A percentile compares a stretch with the other conserved stretches of the same genome.
These are phyloP conservation scores for Herpetotheres cachinnans DNA, from an alignment of 2,113 vertebrate genomes.

Conservation along the genomic window DNA sequence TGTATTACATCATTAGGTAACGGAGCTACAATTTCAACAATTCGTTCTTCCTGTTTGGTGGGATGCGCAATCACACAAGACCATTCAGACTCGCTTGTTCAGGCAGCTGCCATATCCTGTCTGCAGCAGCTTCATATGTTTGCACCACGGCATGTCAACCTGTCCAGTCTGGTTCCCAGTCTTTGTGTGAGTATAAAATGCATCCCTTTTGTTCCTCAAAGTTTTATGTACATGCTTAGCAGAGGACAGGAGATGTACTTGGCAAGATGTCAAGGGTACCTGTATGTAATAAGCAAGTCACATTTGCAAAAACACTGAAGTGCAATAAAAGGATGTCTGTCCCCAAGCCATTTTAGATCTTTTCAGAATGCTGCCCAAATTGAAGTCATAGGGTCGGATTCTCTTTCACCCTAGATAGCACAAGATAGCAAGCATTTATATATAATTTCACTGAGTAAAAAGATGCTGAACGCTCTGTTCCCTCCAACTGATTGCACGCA, in stretches of 20 bases:
- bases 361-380: background rate
- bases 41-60: constrained; percentile 96
- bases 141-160: constrained; percentile 94
- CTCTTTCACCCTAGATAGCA: background rate
- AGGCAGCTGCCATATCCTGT: constrained; percentile 97
- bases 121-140: constrained; percentile 99
- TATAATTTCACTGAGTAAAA: background rate
- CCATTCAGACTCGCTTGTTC: constrained; percentile 95
- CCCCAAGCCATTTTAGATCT: background rate
- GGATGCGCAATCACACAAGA: constrained; percentile 99
- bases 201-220: background rate
- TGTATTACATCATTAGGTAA: constrained; percentile 78
- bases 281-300: background rate
- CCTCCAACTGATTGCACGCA: background rate
- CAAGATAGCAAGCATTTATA: background rate
- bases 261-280: background rate
- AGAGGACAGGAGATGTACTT: background rate
- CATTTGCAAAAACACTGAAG: background rate
- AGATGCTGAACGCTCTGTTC: background rate
- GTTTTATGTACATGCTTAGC: background rate
- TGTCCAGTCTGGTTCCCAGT: constrained; percentile 95
- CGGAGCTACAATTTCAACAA: constrained; percentile 92
- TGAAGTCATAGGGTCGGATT: background rate
- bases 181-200: constrained; percentile 83
- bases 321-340: background rate